Percentiles rank a stretch among this genome's conserved stretches.
Evolutionary conservation across 2,888 invertebrate species (phyloP).

Genomic region (Aromia moschata): DNA sequence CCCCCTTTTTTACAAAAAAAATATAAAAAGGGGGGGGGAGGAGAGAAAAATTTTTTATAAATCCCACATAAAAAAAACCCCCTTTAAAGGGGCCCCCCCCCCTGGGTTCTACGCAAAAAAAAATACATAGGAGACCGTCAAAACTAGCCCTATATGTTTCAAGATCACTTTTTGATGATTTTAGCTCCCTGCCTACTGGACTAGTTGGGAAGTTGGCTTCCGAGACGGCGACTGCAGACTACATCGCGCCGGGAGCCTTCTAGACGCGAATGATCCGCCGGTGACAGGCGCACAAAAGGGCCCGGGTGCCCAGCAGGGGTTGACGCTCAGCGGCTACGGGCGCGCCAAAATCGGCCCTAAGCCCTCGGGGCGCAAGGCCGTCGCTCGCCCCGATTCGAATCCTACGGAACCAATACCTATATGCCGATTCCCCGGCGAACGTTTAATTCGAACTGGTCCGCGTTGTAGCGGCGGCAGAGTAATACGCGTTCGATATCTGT

Average conservation of each 20-base stretch:
- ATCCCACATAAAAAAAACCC: too few species aligned
- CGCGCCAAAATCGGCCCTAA: conserved; percentile 20
- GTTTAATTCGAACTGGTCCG: conserved; percentile 31
- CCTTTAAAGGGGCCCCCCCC: too few species aligned
- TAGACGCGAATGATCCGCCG: conserved; percentile 55
- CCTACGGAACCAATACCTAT: conserved; percentile 32
- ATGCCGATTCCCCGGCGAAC: conserved; percentile 35
- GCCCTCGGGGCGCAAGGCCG: conserved; percentile 27
- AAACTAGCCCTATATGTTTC: too few species aligned
- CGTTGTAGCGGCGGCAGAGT: too few species aligned
- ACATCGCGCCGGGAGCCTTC: conserved; percentile 13
- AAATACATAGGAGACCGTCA: too few species aligned
- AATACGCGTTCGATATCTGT: conserved; percentile 29
- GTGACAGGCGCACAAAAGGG: conserved; percentile 60
- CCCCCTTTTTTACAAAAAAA: too few species aligned
- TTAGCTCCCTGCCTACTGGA: too few species aligned
- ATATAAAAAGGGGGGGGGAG: too few species aligned
- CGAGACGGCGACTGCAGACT: conserved; percentile 23
- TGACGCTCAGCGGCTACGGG: conserved; percentile 42
- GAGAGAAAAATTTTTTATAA: too few species aligned
- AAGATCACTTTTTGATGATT: too few species aligned
- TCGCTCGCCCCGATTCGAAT: conserved; percentile 45
- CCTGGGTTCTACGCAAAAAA: too few species aligned
- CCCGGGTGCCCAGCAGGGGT: conserved; percentile 55
- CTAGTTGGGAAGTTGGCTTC: too few species aligned